These are phyloP conservation scores for Homarus americanus DNA, from an alignment of 1,140 invertebrate species.

Conservation along the genomic window DNA sequence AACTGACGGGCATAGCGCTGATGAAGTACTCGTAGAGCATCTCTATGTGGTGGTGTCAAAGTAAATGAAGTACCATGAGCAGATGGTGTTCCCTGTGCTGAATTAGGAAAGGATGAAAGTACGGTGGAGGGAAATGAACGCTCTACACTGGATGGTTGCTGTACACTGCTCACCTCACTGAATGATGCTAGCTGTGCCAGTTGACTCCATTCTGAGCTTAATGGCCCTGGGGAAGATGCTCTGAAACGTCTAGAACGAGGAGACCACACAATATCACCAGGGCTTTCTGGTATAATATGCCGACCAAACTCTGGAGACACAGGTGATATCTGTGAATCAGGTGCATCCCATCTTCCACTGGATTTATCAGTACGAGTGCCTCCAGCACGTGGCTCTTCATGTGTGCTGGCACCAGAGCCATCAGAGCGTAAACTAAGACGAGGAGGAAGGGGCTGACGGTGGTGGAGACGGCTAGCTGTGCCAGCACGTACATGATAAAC, in stretches of 20 bases:
- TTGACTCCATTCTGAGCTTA: constrained; percentile 84
- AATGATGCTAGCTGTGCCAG: constrained; percentile 78
- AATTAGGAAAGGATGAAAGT: constrained; percentile 77
- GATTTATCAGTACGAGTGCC: constrained; percentile 1
- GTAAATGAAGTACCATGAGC: constrained; percentile 63
- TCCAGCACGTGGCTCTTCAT: constrained; percentile 45
- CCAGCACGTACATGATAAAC: constrained; percentile 73
- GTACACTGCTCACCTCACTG: constrained; percentile 84
- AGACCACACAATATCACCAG: constrained; percentile 77
- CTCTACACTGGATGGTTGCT: constrained; percentile 87
- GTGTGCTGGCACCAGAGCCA: constrained; percentile 82
- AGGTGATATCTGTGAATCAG: constrained; percentile 78
- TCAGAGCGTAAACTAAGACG: constrained; percentile 85
- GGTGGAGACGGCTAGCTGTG: constrained; percentile 83
- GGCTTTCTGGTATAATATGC: constrained; percentile 75
- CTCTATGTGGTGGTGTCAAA: constrained; percentile 48
- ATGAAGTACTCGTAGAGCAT: constrained; percentile 24
- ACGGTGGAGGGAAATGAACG: constrained; percentile 84
- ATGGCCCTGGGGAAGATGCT: constrained; percentile 83
- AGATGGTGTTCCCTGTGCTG: constrained; percentile 71
- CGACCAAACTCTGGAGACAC: constrained; percentile 75
- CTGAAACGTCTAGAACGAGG: constrained; percentile 81
- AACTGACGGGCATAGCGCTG: constrained; percentile 41
- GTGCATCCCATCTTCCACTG: constrained; percentile 77
- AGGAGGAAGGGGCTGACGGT: constrained; percentile 83